Conservation (phyloP, 1,140 invertebrate genomes). For the Oreohelix idahoensis region DNA sequence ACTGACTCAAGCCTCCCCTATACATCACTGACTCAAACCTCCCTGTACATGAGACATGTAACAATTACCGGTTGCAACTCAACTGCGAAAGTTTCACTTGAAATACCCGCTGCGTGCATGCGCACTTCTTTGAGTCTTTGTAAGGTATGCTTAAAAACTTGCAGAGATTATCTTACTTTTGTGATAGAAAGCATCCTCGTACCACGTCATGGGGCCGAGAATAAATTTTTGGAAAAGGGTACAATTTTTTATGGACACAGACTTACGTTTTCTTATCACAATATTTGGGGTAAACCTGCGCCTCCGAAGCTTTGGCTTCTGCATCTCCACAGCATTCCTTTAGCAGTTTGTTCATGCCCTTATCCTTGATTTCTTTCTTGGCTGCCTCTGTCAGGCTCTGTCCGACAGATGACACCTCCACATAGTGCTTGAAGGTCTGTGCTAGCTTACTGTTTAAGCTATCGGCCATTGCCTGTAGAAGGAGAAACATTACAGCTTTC, state of each 20-base stretch:
- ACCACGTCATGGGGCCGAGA: too few species aligned
- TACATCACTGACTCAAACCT: not conserved
- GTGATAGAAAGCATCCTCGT: too few species aligned
- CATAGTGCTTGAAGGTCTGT: conserved; percentile 33
- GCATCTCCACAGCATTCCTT: conserved; percentile 33
- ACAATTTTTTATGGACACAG: not conserved
- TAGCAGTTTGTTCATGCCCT: conserved; percentile 40
- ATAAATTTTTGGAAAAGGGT: too few species aligned
- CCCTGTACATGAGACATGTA: too few species aligned
- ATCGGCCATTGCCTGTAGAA: not conserved
- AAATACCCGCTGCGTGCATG: too few species aligned
- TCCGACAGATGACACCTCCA: conserved; percentile 25
- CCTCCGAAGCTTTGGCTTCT: conserved; percentile 33
- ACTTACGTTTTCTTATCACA: conserved; percentile 41
- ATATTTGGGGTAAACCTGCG: conserved; percentile 33
- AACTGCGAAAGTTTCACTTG: too few species aligned
- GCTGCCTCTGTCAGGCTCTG: conserved; percentile 22
- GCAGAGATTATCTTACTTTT: too few species aligned
- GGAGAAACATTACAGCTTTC: too few species aligned
- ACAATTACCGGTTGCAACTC: too few species aligned
- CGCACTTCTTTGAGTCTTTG: too few species aligned
- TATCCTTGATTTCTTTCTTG: conserved; percentile 37
- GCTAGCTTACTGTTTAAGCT: conserved; percentile 13
- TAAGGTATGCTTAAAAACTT: too few species aligned
- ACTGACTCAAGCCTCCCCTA: not conserved